Conservation (phyloP, 2,797 vertebrate species). For the Acipenser ruthenus region DNA sequence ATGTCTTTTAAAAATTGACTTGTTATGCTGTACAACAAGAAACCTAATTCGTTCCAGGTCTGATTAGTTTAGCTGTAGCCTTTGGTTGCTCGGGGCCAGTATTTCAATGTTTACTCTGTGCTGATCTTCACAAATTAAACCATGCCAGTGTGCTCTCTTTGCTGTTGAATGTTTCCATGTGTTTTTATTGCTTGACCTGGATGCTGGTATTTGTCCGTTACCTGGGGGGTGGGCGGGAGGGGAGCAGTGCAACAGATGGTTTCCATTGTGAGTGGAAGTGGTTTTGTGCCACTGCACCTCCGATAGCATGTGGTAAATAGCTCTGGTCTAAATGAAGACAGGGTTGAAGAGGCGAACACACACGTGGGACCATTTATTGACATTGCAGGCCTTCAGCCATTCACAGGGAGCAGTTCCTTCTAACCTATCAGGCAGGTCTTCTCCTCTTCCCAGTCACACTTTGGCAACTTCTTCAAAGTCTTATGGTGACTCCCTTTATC, state of each 20-base stretch:
- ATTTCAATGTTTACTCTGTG: background rate
- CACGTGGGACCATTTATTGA: slow-evolving; percentile 45
- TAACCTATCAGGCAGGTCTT: slow-evolving; percentile 21
- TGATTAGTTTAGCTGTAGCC: background rate
- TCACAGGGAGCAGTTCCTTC: slow-evolving; percentile 28
- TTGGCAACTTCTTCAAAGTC: slow-evolving; percentile 12
- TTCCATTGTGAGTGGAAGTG: slow-evolving; percentile 29
- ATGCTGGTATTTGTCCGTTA: slow-evolving; percentile 8
- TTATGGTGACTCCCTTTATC: background rate
- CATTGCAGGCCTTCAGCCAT: slow-evolving; percentile 29
- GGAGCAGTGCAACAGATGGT: slow-evolving; percentile 30
- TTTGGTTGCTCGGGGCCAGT: background rate
- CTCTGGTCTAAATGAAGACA: slow-evolving; percentile 18
- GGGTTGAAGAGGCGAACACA: slow-evolving; percentile 6
- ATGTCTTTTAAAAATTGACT: background rate
- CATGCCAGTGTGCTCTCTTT: slow-evolving; percentile 4
- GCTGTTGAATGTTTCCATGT: slow-evolving; percentile 16
- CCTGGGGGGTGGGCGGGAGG: slow-evolving; percentile 14
- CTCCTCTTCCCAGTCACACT: slow-evolving; percentile 16
- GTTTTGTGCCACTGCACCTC: slow-evolving; percentile 20
- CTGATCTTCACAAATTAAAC: background rate
- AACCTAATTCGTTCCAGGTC: background rate
- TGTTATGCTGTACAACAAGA: background rate
- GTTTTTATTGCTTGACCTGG: slow-evolving; percentile 22
- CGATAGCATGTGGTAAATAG: slow-evolving; percentile 27